These are phyloP conservation scores for Pollachius pollachius DNA, from an alignment of 2,113 vertebrate genomes.

Conservation along the genomic window DNA sequence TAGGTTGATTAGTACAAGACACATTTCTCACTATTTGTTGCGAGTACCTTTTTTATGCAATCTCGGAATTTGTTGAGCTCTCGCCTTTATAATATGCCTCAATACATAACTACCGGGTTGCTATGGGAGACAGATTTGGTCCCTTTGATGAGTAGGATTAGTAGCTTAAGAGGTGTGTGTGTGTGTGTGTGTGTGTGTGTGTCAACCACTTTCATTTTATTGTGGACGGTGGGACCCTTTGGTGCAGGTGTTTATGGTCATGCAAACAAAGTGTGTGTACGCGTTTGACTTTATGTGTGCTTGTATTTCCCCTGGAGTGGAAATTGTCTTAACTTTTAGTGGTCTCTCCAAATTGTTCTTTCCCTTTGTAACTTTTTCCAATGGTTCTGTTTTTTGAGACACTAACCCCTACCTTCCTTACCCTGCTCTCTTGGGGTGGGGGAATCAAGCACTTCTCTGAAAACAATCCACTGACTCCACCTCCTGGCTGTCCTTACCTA, in stretches of 20 bases:
- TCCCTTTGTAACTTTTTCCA: constrained; percentile 46
- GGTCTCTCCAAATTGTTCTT: constrained; percentile 34
- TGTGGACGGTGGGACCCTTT: background rate
- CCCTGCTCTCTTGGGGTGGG: constrained; percentile 28
- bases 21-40: no score
- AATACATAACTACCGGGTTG: constrained; percentile 53
- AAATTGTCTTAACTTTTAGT: background rate
- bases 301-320: background rate
- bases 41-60: no score
- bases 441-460: constrained; percentile 37
- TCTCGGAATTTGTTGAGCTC: no score
- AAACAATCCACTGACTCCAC: constrained; percentile 31
- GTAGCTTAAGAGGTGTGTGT: constrained; percentile 26
- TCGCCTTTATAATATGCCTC: constrained; percentile 24
- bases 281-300: background rate
- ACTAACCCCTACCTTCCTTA: constrained; percentile 32
- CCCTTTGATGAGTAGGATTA: constrained; percentile 35
- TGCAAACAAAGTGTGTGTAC: constrained; percentile 1
- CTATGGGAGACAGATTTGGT: constrained; percentile 47
- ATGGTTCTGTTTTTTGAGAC: constrained; percentile 29
- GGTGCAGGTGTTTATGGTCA: background rate
- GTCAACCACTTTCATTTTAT: background rate
- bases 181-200: no score
- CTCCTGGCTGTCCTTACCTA: constrained; percentile 32
- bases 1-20: no score